phyloP scores from a whole-genome alignment of 2,113 vertebrate genomes.

The Siniperca knerii region DNA sequence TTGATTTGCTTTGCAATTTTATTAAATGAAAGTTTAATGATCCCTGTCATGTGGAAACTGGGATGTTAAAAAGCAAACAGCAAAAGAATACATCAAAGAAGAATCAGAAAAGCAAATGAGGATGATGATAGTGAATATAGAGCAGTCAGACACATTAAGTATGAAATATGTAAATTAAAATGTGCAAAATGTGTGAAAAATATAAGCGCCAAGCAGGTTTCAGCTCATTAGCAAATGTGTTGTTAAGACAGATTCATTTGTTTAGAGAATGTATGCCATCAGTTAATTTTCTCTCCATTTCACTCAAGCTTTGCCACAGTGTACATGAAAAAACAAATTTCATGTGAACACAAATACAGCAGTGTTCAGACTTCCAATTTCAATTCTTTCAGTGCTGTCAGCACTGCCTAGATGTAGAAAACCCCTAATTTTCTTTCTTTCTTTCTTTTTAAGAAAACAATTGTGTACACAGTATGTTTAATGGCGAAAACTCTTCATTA shows the following conservation, averaged over 20 bases:
- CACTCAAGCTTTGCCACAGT: neutral
- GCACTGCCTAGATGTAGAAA: no score
- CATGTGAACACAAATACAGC: neutral
- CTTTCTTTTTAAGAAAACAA: neutral
- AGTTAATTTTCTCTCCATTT: constrained; percentile 6
- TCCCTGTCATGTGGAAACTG: neutral
- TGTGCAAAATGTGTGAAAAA: constrained; percentile 9
- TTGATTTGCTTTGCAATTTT: neutral
- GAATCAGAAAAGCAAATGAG: neutral
- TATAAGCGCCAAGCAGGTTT: neutral
- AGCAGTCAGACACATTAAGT: neutral
- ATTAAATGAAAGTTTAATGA: neutral
- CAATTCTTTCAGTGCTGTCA: neutral
- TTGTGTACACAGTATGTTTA: neutral
- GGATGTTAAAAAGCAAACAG: neutral
- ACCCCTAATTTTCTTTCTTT: neutral
- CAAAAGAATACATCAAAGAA: neutral
- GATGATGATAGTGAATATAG: neutral
- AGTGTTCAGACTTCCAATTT: neutral
- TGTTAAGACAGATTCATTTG: neutral
- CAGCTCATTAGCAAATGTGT: constrained; percentile 6
- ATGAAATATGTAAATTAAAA: constrained; percentile 3
- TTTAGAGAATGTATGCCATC: neutral
- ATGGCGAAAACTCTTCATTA: neutral
- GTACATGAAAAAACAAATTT: neutral